phyloP scores from a whole-genome alignment of 2,797 vertebrate species.

The Bryconaethiops microstoma region DNA sequence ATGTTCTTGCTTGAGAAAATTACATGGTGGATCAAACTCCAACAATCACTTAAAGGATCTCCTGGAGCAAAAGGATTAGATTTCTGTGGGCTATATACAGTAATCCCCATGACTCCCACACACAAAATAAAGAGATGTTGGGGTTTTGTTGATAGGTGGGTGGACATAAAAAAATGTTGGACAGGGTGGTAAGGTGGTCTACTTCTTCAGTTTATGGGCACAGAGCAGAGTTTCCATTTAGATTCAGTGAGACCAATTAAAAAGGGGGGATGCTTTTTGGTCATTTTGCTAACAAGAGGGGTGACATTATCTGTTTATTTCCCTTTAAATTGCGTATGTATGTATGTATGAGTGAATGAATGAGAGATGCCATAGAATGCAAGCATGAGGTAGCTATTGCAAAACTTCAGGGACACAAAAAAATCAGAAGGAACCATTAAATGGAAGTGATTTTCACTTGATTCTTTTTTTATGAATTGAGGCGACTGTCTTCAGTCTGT shows the following conservation, averaged over 20 bases:
- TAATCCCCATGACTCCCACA: slow-evolving; percentile 42
- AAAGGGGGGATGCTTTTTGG: too few species aligned
- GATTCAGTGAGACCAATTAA: too few species aligned
- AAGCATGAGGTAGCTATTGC: not conserved
- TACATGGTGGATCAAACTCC: not conserved
- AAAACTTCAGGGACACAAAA: not conserved
- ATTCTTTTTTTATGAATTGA: slow-evolving; percentile 3
- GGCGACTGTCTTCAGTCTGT: not conserved
- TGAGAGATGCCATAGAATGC: not conserved
- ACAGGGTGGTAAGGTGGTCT: too few species aligned
- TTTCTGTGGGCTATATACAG: slow-evolving; percentile 3
- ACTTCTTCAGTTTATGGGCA: too few species aligned
- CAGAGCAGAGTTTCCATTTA: too few species aligned
- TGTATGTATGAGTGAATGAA: not conserved
- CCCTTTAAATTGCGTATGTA: too few species aligned
- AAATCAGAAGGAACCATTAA: not conserved
- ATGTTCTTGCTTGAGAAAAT: too few species aligned
- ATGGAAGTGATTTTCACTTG: not conserved
- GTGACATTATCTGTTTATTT: too few species aligned
- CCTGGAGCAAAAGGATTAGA: not conserved
- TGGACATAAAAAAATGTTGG: too few species aligned
- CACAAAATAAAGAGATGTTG: too few species aligned
- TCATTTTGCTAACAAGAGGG: too few species aligned
- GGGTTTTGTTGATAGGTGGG: too few species aligned
- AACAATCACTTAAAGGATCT: slow-evolving; percentile 17